Evolutionary conservation across 2,797 vertebrate genomes (phyloP).

Genomic region (Nothura maculosa): DNA sequence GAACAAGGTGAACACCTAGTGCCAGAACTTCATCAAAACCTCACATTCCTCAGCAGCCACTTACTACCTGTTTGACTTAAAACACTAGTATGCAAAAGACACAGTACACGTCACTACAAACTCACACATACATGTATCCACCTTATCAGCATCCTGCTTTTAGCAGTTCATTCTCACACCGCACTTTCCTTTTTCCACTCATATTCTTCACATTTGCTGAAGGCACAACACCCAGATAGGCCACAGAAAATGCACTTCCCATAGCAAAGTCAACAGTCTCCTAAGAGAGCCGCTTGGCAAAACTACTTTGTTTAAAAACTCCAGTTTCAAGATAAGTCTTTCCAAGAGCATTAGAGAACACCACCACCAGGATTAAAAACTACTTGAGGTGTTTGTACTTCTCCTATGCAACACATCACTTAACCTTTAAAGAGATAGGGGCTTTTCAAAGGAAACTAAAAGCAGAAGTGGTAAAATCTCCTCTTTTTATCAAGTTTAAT

Average conservation of each 20-base stretch:
- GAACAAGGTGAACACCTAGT: conserved; percentile 36
- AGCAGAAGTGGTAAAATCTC: conserved; percentile 36
- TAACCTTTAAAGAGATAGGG: conserved; percentile 29
- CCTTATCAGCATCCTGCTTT: conserved; percentile 10
- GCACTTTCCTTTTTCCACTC: conserved; percentile 17
- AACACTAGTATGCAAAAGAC: conserved; percentile 35
- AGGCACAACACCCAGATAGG: conserved; percentile 59
- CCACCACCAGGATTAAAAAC: not conserved
- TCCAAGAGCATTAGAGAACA: conserved; percentile 38
- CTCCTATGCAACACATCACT: not conserved
- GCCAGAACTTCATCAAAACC: conserved; percentile 22
- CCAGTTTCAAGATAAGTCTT: conserved; percentile 41
- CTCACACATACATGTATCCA: conserved; percentile 1
- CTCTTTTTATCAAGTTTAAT: not conserved
- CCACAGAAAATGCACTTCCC: conserved; percentile 42
- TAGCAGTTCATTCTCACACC: conserved; percentile 48
- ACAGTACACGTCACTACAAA: not conserved
- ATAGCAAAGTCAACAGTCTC: conserved; percentile 38
- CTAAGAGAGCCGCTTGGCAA: conserved; percentile 13
- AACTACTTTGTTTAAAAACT: conserved; percentile 41
- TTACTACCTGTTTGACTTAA: conserved; percentile 9
- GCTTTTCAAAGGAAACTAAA: conserved; percentile 27
- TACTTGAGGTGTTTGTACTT: not conserved
- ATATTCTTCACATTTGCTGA: conserved; percentile 53
- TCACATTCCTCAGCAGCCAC: not conserved